These are phyloP conservation scores for Agrotis exclamationis DNA, from an alignment of 2,888 invertebrate genomes.

Conservation along the genomic window DNA sequence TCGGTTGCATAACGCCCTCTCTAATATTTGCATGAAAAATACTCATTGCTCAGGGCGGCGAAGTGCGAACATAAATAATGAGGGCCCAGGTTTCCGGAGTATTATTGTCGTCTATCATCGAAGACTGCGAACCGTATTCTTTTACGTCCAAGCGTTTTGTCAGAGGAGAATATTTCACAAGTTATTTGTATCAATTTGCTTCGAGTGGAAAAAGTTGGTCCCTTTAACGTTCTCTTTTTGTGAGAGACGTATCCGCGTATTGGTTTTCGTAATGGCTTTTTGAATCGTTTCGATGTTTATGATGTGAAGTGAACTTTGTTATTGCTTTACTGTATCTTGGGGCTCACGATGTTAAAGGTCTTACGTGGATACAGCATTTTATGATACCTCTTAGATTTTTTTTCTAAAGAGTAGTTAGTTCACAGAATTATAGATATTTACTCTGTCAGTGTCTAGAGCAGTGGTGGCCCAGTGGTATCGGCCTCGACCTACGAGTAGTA, in stretches of 20 bases:
- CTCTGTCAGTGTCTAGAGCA: too few relatives aligned
- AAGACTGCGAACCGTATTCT: slow-evolving; percentile 69
- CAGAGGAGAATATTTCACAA: slow-evolving; percentile 61
- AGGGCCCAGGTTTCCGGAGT: slow-evolving; percentile 75
- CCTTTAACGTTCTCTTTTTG: slow-evolving; percentile 42
- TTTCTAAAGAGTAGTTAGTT: too few relatives aligned
- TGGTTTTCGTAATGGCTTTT: slow-evolving; percentile 56
- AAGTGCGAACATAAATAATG: slow-evolving; percentile 86
- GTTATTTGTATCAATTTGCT: slow-evolving; percentile 69
- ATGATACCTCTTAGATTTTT: too few relatives aligned
- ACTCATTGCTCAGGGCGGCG: slow-evolving; percentile 73
- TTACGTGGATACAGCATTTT: slow-evolving; percentile 1
- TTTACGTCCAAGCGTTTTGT: slow-evolving; percentile 68
- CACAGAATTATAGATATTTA: too few relatives aligned
- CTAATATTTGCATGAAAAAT: slow-evolving; percentile 85
- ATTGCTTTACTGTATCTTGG: slow-evolving; percentile 31
- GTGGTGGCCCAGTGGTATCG: too few relatives aligned
- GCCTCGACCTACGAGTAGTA: too few relatives aligned
- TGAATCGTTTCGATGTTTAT: slow-evolving; percentile 52
- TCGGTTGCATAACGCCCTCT: slow-evolving; percentile 65
- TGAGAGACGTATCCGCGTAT: slow-evolving; percentile 37
- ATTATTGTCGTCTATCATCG: slow-evolving; percentile 84
- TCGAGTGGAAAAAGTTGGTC: slow-evolving; percentile 53
- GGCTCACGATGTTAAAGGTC: background rate
- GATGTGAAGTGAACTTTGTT: slow-evolving; percentile 51